A percentile compares a stretch with the other conserved stretches of the same genome.
Evolutionary conservation across 2,888 invertebrate genomes (phyloP).

Genomic region (Lottia scabra): DNA sequence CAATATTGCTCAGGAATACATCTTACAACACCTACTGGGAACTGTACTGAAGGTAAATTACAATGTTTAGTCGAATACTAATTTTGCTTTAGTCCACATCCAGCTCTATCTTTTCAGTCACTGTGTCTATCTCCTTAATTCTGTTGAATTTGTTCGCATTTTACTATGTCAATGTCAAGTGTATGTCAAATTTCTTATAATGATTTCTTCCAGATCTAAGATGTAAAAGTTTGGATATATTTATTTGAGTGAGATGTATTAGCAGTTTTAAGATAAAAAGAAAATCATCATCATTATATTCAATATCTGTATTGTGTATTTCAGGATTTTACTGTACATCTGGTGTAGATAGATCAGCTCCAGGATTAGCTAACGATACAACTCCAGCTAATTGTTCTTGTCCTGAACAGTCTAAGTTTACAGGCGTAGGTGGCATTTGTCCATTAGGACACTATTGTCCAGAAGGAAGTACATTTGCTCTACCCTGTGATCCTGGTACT

Average conservation of each 20-base stretch:
- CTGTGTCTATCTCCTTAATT: too few relatives aligned
- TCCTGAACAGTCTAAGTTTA: constrained; percentile 47
- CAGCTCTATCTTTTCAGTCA: too few relatives aligned
- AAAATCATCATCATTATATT: too few relatives aligned
- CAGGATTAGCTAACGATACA: constrained; percentile 46
- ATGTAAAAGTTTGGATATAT: too few relatives aligned
- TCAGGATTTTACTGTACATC: constrained; percentile 63
- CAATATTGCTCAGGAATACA: constrained; percentile 56
- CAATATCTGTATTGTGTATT: constrained; percentile 4
- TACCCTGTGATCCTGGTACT: constrained; percentile 43
- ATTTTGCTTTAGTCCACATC: background rate
- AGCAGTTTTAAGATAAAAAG: too few relatives aligned
- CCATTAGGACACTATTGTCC: constrained; percentile 60
- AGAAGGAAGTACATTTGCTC: constrained; percentile 37
- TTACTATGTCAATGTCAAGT: too few relatives aligned
- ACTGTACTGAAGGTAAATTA: constrained; percentile 51
- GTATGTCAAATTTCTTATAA: too few relatives aligned
- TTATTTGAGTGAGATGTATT: too few relatives aligned
- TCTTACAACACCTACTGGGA: constrained; percentile 47
- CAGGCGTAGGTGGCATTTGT: constrained; percentile 62
- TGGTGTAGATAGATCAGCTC: constrained; percentile 60
- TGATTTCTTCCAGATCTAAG: too few relatives aligned
- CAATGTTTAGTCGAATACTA: background rate
- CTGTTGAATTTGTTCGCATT: too few relatives aligned
- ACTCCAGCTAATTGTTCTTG: constrained; percentile 43